A percentile compares a stretch with the other conserved stretches of the same genome.
Conservation (phyloP, 2,888 invertebrate species). For the Drosophila borealis region DNA sequence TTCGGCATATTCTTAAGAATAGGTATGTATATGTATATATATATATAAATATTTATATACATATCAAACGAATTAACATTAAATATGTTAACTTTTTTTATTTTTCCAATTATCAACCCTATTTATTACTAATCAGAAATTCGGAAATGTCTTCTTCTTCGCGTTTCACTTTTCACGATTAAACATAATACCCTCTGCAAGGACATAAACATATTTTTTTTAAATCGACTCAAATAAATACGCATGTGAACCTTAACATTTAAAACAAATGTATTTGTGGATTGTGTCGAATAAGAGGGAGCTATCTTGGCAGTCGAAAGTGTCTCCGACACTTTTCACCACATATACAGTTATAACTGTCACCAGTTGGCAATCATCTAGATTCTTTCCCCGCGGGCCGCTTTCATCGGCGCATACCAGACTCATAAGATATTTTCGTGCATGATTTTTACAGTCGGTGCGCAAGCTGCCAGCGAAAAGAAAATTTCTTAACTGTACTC, state of each 20-base stretch:
- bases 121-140: too few species aligned
- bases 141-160: too few species aligned
- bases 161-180: too few species aligned
- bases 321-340: conserved; percentile 43
- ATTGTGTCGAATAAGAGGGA: background rate
- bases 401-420: conserved; percentile 18
- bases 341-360: conserved; percentile 24
- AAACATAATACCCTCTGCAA: too few species aligned
- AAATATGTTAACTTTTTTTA: too few species aligned
- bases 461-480: conserved; percentile 70
- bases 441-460: conserved; percentile 65
- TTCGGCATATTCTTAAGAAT: too few species aligned
- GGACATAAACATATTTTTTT: too few species aligned
- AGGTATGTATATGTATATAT: too few species aligned
- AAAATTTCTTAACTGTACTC: conserved; percentile 74
- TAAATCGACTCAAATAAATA: background rate
- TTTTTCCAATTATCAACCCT: too few species aligned
- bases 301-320: conserved; percentile 31
- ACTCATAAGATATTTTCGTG: conserved; percentile 43
- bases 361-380: conserved; percentile 12
- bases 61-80: too few species aligned
- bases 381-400: background rate
- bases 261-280: background rate
- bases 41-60: too few species aligned
- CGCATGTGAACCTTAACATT: background rate